Percentiles rank a stretch among this genome's conserved stretches.
Conservation (phyloP, 2,797 vertebrate genomes). For the Propithecus perrieri region DNA sequence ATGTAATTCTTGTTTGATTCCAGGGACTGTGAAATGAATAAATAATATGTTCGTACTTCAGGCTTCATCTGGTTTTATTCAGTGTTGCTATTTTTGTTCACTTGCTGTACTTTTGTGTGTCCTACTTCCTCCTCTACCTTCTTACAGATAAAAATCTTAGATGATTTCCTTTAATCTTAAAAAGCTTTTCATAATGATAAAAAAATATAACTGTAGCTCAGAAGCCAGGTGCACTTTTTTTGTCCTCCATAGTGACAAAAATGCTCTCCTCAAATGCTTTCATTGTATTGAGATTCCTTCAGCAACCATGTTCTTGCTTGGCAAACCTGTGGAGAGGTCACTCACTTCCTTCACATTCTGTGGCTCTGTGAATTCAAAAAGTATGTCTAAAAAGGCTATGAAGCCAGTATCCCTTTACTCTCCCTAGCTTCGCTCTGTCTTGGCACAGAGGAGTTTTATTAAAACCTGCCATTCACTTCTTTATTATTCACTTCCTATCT, state of each 20-base stretch:
- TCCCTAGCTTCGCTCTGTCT: background rate
- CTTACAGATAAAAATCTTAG: slow-evolving; percentile 64
- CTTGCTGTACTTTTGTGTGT: slow-evolving; percentile 55
- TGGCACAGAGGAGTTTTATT: background rate
- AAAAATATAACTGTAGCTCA: background rate
- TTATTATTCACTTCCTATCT: slow-evolving; percentile 18
- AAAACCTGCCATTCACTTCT: slow-evolving; percentile 5
- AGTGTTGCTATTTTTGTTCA: slow-evolving; percentile 63
- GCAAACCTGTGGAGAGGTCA: slow-evolving; percentile 42
- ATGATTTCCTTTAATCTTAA: slow-evolving; percentile 69
- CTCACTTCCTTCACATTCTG: background rate
- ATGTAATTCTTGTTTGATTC: slow-evolving; percentile 71
- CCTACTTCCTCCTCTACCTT: slow-evolving; percentile 57
- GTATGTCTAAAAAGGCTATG: background rate
- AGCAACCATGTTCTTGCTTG: slow-evolving; percentile 6
- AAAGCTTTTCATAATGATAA: slow-evolving; percentile 62
- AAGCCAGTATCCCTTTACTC: background rate
- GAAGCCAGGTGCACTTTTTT: slow-evolving; percentile 27
- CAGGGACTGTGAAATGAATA: slow-evolving; percentile 70
- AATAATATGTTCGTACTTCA: slow-evolving; percentile 53
- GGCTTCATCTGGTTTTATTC: slow-evolving; percentile 62
- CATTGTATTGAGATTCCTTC: background rate
- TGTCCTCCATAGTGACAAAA: slow-evolving; percentile 51
- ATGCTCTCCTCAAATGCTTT: slow-evolving; percentile 51
- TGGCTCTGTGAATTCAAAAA: slow-evolving; percentile 16